Evolutionary conservation across 1,140 invertebrate species (phyloP), one percentile per base, ranked within the genome.

Genomic region (Nephila pilipes): DNA sequence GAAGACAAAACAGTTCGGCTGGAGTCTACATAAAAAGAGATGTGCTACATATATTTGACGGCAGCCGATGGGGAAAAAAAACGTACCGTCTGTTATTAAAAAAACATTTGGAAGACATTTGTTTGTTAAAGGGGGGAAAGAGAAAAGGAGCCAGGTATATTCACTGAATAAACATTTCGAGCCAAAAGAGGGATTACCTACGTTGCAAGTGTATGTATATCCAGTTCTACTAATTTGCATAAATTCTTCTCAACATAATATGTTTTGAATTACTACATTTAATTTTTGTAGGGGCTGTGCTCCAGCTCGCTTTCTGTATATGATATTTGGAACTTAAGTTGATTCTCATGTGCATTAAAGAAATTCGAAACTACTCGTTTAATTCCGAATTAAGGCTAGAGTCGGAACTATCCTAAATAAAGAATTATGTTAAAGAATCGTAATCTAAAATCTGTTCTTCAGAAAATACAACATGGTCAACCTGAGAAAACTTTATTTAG

Each of bases 71-170:
- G 20, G 22, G 32, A 29, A 36, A 87, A 87, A 65, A 58, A 87
- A n/a, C 54, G 46, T 60, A n/a, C 85, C 25, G 85, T 54, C 29
- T 87, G 88, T 80, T 90, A 90, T 90, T 90, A 90, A 90, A 90
- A 90, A 90, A 90, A 90, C 88, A 90, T 90, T 90, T 80, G 88
- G 69, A 58, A 90, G 75, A 90, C 88, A 90, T 90, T 90, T 90
- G 88, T 80, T 90, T 90, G 88, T 36, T 36, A 87, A 87, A 60
- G 29, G 8, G n/a, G 32, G 54, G 25, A n/a, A 65, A n/a, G 36
- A 20, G 20, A 22, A 16, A 36, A n/a, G 29, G 29, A 75, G 29
- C 46, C 75, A 90, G 88, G 88, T 90, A 90, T 55, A 55, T 69
- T 80, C n/a, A 75, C 75, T 90, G 88, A 90, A 90, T 90, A 90